A percentile compares a stretch with the other conserved stretches of the same genome.
These are phyloP conservation scores for Drosophila nr. perissopoda DNA, from an alignment of 2,888 invertebrate species.

Conservation along the genomic window DNA sequence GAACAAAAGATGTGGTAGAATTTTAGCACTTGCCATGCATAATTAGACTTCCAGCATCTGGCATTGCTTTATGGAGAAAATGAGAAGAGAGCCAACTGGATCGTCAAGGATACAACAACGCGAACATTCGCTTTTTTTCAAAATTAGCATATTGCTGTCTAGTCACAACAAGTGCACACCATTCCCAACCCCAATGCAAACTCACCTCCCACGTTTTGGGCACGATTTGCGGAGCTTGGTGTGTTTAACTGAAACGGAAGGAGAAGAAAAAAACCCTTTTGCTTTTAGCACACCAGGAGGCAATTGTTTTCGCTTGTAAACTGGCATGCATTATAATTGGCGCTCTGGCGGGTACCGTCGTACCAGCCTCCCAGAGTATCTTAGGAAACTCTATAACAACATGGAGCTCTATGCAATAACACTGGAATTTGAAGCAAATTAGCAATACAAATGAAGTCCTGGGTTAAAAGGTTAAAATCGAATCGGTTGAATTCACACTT, in stretches of 20 bases:
- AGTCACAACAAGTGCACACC: neutral
- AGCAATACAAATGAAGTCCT: neutral
- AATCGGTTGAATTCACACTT: neutral
- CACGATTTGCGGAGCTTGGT: neutral
- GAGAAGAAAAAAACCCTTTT: neutral
- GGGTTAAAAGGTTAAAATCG: neutral
- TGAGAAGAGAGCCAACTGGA: neutral
- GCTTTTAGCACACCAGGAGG: neutral
- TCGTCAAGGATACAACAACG: neutral
- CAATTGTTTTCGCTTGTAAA: neutral
- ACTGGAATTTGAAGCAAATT: neutral
- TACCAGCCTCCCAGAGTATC: neutral
- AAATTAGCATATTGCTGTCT: conserved; percentile 1
- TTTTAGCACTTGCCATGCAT: neutral
- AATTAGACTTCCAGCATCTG: neutral
- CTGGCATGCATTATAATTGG: neutral
- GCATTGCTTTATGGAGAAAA: neutral
- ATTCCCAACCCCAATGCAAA: neutral
- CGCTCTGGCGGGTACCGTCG: neutral
- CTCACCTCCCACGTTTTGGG: neutral
- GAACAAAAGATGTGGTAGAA: neutral
- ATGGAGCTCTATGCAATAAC: neutral
- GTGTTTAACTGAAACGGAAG: neutral
- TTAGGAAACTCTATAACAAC: neutral
- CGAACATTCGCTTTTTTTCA: neutral